Percentiles rank a stretch among this genome's conserved stretches.
Evolutionary conservation across 2,797 vertebrate genomes (phyloP).

Genomic region (Gephyroberyx darwinii): DNA sequence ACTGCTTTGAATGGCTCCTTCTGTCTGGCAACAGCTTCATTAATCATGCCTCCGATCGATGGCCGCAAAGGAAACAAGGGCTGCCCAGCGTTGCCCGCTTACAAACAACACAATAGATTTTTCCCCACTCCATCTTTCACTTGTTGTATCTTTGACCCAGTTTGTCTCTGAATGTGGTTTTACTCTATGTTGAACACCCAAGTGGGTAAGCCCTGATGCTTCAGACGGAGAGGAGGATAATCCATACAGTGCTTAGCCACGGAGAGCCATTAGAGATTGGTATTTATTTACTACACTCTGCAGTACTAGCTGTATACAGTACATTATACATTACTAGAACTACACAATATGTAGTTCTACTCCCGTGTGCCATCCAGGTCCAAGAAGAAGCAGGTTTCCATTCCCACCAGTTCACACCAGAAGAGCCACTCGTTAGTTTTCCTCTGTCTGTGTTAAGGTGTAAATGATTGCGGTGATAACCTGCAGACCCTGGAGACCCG

Average conservation of each 20-base stretch:
- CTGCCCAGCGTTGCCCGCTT: constrained; percentile 40
- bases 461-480: no score
- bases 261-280: constrained; percentile 6
- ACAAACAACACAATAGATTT: constrained; percentile 61
- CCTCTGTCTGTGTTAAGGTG: no score
- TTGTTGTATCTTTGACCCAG: constrained; percentile 55
- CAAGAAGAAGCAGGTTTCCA: no score
- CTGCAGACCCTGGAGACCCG: no score
- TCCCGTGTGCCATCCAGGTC: no score
- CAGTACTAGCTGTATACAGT: no score
- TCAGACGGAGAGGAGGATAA: constrained; percentile 21
- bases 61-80: constrained; percentile 56
- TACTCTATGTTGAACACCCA: constrained; percentile 24
- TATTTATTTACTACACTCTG: no score
- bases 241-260: neutral
- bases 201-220: constrained; percentile 16
- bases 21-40: constrained; percentile 65
- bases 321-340: no score
- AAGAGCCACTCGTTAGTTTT: no score
- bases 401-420: no score
- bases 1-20: constrained; percentile 56
- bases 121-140: constrained; percentile 40
- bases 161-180: constrained; percentile 52
- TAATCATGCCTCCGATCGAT: constrained; percentile 70
- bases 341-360: no score